Base-by-base conservation (phyloP, 1,140 invertebrate genomes). In the Trichonephila clavipes region DNA sequence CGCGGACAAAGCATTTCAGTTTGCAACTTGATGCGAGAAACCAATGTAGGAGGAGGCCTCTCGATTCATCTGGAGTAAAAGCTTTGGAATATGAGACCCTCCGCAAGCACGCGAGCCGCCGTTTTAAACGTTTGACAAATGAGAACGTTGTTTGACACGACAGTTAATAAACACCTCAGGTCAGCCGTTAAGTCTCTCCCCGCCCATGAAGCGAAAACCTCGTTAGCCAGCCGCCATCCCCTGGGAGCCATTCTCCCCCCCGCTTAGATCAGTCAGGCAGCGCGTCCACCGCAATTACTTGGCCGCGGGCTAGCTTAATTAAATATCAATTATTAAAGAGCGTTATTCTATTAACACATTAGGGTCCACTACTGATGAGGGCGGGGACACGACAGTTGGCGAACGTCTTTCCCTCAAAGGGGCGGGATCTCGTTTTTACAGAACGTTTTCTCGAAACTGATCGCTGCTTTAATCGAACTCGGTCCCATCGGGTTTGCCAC, bases 281-380 rank as follows among this genome's bases (percentile, higher is more conserved):
- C 89, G 82, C 85, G 92, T 88, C 92, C 92, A 93, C 92, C 77
- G 86, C 87, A 93, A 88, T 88, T 88, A 88, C 92, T 82, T 61
- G 72, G 92, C 92, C 62, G 92, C 51, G 64, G 85, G 66, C 92
- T 93, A 58, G 85, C 87, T 90, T 94, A 94, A 94, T 94, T 94
- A 94, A 94, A 94, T 94, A 94, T 94, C 93, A 94, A 94, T 94
- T 94, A 94, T 94, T 94, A 94, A 94, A 85, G 93, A 89, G 88
- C 85, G 93, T 94, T 94, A 94, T 94, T 94, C 93, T 94, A 94
- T 94, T 94, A 94, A 90, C 88, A 94, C 93, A 90, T 94, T 88
- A 88, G 44, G 34, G 34, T 85, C 66, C 28, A 69, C 66, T 69
- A 44, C 51, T 88, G 92, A 88, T 72, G 72, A 89, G 86, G 85